Percentiles rank a stretch among this genome's conserved stretches.
Conservation (phyloP, 2,113 vertebrate species). For the Trogon surrucura region DNA sequence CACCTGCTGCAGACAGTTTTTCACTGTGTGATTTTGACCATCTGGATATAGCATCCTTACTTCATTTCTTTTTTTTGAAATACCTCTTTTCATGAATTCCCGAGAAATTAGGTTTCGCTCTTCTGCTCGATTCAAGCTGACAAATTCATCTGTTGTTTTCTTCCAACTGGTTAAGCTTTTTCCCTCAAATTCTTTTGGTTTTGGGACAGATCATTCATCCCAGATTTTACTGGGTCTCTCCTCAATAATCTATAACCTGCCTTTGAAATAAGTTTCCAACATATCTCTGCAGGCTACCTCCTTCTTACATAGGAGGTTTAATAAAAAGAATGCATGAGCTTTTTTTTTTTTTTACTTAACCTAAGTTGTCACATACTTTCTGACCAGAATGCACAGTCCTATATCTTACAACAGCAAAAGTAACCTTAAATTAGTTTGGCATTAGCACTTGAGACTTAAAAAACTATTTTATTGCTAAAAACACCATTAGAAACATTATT, state of each 20-base stretch:
- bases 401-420: not conserved
- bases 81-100: not conserved
- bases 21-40: slow-evolving; percentile 9
- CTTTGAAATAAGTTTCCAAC: not conserved
- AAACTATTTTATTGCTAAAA: slow-evolving; percentile 6
- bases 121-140: slow-evolving; percentile 20
- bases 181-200: not conserved
- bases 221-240: not conserved
- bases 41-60: slow-evolving; percentile 5
- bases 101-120: not conserved
- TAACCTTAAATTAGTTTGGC: slow-evolving; percentile 26
- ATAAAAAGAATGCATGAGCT: not conserved
- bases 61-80: not conserved
- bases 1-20: not conserved
- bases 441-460: slow-evolving; percentile 1
- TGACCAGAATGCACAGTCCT: not conserved
- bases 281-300: not conserved
- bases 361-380: not conserved
- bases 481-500: not conserved
- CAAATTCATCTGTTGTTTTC: not conserved
- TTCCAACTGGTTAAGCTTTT: not conserved
- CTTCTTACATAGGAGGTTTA: not conserved
- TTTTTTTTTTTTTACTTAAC: not conserved
- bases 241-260: not conserved
- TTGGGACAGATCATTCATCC: not conserved